Evolutionary conservation across 2,888 invertebrate genomes (phyloP).

Genomic region (Oscheius myriophilus): DNA sequence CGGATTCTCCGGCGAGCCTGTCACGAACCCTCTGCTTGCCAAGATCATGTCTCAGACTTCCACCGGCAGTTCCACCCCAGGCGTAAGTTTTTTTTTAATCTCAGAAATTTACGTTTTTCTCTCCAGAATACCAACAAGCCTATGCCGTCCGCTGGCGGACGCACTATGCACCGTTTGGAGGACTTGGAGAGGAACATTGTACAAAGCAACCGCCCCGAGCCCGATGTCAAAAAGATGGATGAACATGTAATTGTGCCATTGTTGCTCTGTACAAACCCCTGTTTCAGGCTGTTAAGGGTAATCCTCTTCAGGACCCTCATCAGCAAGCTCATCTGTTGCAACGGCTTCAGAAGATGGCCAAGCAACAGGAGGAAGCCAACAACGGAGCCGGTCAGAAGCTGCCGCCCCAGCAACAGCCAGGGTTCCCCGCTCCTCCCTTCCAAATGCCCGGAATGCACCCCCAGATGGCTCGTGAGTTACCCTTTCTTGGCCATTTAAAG

Average conservation of each 20-base stretch:
- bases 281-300: conserved; percentile 37
- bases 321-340: conserved; percentile 55
- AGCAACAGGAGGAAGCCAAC: conserved; percentile 25
- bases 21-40: conserved; percentile 17
- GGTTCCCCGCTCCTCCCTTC: conserved; percentile 2
- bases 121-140: conserved; percentile 10
- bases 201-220: not conserved
- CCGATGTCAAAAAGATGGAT: not conserved
- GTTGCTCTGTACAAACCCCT: not conserved
- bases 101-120: too few species aligned
- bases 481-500: not conserved
- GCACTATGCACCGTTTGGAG: conserved; percentile 6
- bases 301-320: conserved; percentile 52
- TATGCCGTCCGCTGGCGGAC: not conserved
- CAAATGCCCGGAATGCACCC: conserved; percentile 10
- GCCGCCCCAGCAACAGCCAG: not conserved
- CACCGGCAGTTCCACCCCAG: conserved; percentile 25
- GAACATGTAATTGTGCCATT: not conserved
- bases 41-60: conserved; percentile 28
- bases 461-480: conserved; percentile 7
- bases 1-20: conserved; percentile 14
- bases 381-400: conserved; percentile 3
- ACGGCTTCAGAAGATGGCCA: conserved; percentile 42
- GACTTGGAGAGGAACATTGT: conserved; percentile 13
- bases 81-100: not conserved